Conservation (phyloP, 2,797 vertebrate genomes). For the Anniella stebbinsi region DNA sequence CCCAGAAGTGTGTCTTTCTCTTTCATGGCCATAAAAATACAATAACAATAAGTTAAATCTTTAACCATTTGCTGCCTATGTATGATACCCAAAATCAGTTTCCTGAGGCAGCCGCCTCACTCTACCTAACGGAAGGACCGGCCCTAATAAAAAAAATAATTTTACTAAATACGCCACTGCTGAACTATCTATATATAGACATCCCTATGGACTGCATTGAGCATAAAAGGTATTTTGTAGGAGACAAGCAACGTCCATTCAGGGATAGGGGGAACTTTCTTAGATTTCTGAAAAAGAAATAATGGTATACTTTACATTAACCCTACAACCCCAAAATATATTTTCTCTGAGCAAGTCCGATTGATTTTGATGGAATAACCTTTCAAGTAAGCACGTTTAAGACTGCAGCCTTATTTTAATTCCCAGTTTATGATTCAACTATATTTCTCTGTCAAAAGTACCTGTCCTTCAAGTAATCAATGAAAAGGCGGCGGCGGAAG, state of each 20-base stretch:
- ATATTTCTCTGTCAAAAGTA: not conserved
- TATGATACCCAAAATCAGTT: not conserved
- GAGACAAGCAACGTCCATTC: not conserved
- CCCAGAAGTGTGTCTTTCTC: too few relatives aligned
- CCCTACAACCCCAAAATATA: not conserved
- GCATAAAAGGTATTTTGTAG: not conserved
- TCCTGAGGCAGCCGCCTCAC: too few relatives aligned
- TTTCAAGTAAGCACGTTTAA: not conserved
- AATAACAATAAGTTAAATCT: too few relatives aligned
- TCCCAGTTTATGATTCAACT: not conserved
- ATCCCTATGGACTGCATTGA: not conserved
- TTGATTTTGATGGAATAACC: not conserved
- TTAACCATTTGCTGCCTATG: too few relatives aligned
- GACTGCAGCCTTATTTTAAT: not conserved
- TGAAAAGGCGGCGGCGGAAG: too few relatives aligned
- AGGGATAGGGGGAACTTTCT: too few relatives aligned
- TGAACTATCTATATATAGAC: not conserved
- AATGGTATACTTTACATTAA: too few relatives aligned
- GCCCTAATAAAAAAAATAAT: not conserved
- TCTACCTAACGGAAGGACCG: too few relatives aligned
- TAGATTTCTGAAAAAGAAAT: too few relatives aligned
- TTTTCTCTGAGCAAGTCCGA: not conserved
- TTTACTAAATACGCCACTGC: not conserved
- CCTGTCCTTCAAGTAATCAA: not conserved
- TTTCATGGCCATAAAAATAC: too few relatives aligned